Percentiles rank a stretch among this genome's conserved stretches.
Evolutionary conservation across 2,113 vertebrate species (phyloP).

Genomic region (Myiopsitta monachus): DNA sequence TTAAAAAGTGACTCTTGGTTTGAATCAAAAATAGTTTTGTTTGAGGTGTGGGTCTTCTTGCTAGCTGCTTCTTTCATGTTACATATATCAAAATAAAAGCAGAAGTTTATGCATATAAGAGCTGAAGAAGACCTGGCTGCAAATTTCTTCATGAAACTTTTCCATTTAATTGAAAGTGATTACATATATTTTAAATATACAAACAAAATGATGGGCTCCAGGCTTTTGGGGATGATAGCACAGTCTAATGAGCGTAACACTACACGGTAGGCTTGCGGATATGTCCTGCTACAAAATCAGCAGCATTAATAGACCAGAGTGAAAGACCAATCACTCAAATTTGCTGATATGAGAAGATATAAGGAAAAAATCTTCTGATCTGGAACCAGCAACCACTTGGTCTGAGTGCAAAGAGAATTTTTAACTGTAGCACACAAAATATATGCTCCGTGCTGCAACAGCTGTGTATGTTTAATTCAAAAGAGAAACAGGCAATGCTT

Average conservation of each 20-base stretch:
- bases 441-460: not conserved
- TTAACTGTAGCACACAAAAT: not conserved
- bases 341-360: not conserved
- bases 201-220: not conserved
- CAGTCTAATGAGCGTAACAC: not conserved
- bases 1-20: not conserved
- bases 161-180: not conserved
- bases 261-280: not conserved
- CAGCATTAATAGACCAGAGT: not conserved
- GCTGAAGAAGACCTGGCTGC: not conserved
- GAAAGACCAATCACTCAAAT: not conserved
- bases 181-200: not conserved
- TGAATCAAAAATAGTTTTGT: not conserved
- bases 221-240: not conserved
- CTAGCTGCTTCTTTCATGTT: not conserved
- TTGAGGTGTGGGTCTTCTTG: not conserved
- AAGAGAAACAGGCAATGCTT: not conserved
- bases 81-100: not conserved
- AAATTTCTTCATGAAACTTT: not conserved
- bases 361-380: not conserved
- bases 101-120: not conserved
- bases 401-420: not conserved
- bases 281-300: not conserved
- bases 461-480: not conserved
- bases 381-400: rapidly evolving